phyloP scores from a whole-genome alignment of 2,888 invertebrate genomes.

The Sabatieria punctata region DNA sequence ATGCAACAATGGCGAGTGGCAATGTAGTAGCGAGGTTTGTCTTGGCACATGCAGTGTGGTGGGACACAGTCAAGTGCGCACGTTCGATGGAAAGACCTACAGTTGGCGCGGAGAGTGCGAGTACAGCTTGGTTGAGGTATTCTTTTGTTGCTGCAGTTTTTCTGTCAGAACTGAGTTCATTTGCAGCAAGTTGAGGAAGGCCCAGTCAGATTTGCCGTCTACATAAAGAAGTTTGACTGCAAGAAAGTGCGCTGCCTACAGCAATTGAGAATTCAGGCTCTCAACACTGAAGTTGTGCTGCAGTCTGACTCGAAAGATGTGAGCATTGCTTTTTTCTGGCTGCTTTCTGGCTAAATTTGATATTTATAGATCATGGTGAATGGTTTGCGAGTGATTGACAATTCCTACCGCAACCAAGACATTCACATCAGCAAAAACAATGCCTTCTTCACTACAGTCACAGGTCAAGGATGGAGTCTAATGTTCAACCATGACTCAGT shows the following conservation, averaged over 20 bases:
- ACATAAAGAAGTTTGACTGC: conserved; percentile 6
- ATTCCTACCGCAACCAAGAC: neutral
- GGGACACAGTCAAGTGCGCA: conserved; percentile 75
- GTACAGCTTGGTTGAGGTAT: conserved; percentile 47
- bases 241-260: neutral
- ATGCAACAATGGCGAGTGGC: conserved; percentile 58
- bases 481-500: conserved; percentile 5
- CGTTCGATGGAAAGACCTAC: conserved; percentile 68
- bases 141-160: conserved; percentile 10
- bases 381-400: neutral
- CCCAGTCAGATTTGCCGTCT: neutral
- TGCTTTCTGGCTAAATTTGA: neutral
- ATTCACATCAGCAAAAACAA: neutral
- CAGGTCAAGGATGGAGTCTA: conserved; percentile 4
- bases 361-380: conserved; percentile 5
- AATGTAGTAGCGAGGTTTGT: conserved; percentile 56
- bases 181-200: neutral
- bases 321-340: neutral
- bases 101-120: conserved; percentile 82
- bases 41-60: conserved; percentile 65
- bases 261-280: neutral
- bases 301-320: neutral
- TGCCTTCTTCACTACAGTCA: conserved; percentile 3
- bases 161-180: neutral
- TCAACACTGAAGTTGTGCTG: neutral